Evolutionary conservation across 2,113 vertebrate species (phyloP).

Genomic region (Cervus canadensis): DNA sequence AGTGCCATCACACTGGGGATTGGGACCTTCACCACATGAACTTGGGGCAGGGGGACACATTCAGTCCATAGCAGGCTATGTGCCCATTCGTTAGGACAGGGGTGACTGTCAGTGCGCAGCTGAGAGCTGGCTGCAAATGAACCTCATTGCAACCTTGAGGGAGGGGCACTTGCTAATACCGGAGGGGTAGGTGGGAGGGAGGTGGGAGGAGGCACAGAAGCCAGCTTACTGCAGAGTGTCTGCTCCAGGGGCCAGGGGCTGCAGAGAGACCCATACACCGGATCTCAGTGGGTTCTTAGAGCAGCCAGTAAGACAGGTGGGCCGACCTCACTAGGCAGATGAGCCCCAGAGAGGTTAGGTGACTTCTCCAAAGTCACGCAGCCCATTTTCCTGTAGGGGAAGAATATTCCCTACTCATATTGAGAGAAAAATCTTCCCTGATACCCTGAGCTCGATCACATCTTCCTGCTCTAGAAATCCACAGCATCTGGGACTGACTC

Average conservation of each 20-base stretch:
- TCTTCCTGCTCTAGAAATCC: neutral
- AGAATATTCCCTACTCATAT: neutral
- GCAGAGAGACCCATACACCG: neutral
- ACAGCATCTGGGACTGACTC: neutral
- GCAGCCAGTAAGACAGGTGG: neutral
- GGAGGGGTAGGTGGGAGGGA: no score
- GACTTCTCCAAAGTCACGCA: neutral
- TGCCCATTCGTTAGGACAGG: neutral
- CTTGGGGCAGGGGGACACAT: neutral
- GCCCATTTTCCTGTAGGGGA: neutral
- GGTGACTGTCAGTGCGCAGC: neutral
- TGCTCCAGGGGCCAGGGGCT: neutral
- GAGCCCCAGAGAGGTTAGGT: neutral
- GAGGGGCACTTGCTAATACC: neutral
- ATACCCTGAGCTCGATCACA: neutral
- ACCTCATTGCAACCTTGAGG: neutral
- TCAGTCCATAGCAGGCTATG: neutral
- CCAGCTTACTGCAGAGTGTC: neutral
- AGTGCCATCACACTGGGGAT: neutral
- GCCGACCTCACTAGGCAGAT: neutral
- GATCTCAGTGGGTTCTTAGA: neutral
- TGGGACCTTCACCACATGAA: neutral
- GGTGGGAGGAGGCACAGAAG: accelerated
- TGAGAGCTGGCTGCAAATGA: neutral
- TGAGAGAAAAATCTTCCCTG: neutral